These are phyloP conservation scores for Pachycephala philippinensis DNA, from an alignment of 2,113 vertebrate species.

Conservation along the genomic window DNA sequence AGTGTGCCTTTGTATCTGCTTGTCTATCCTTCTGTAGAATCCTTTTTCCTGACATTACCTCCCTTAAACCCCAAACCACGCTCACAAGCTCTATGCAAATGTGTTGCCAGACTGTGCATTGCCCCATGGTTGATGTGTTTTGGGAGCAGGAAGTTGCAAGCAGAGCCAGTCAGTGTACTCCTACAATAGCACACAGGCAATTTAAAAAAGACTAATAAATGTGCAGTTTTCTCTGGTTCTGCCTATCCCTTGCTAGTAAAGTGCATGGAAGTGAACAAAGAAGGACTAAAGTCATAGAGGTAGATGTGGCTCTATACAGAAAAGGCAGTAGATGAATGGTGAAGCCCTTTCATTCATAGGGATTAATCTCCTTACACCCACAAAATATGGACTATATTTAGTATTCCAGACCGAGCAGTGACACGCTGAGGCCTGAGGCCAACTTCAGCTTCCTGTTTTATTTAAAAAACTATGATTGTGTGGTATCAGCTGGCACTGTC, in stretches of 20 bases:
- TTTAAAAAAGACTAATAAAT: neutral
- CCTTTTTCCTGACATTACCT: neutral
- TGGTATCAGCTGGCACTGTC: neutral
- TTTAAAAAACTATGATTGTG: neutral
- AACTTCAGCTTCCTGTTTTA: neutral
- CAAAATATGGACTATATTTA: neutral
- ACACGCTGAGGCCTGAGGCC: rapidly evolving
- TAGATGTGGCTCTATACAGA: neutral
- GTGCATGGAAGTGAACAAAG: neutral
- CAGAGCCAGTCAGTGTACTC: neutral
- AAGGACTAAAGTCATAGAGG: neutral
- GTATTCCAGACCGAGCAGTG: neutral
- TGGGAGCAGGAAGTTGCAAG: neutral
- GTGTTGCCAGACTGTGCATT: neutral
- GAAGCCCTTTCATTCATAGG: neutral
- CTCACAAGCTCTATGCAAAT: neutral
- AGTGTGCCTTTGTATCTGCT: neutral
- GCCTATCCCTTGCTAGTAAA: neutral
- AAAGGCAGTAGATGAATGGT: neutral
- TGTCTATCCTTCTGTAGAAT: neutral
- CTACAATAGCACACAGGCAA: neutral
- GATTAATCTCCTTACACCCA: neutral
- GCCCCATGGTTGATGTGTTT: neutral
- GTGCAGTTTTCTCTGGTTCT: neutral
- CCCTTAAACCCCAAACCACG: neutral